Evolutionary conservation across 2,888 invertebrate species (phyloP).

Genomic region (Acleris cristana): DNA sequence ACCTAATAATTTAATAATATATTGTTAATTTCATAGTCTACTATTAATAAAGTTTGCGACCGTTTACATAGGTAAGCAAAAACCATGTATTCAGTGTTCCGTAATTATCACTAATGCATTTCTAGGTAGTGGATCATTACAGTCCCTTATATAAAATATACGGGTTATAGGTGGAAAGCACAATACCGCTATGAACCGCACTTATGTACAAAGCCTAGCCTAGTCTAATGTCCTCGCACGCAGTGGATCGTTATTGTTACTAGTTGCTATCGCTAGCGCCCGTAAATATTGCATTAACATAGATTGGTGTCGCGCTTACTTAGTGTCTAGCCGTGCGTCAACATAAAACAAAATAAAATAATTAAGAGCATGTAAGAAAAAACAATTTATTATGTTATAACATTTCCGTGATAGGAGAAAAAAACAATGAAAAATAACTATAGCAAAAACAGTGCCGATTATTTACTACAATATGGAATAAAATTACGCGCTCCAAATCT

Average conservation of each 20-base stretch:
- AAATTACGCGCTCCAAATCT: slow-evolving; percentile 39
- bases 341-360: slow-evolving; percentile 55
- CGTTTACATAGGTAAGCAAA: slow-evolving; percentile 34
- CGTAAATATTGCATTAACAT: slow-evolving; percentile 45
- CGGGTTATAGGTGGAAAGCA: slow-evolving; percentile 54
- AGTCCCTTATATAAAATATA: slow-evolving; percentile 47
- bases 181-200: slow-evolving; percentile 54
- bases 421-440: slow-evolving; percentile 72
- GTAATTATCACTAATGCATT: slow-evolving; percentile 48
- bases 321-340: slow-evolving; percentile 35
- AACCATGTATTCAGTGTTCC: slow-evolving; percentile 46
- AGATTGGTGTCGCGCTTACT: slow-evolving; percentile 44
- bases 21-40: slow-evolving; percentile 23
- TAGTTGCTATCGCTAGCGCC: not conserved
- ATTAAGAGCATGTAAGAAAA: slow-evolving; percentile 67
- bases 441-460: slow-evolving; percentile 80
- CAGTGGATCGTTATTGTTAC: slow-evolving; percentile 39
- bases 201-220: slow-evolving; percentile 63
- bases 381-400: slow-evolving; percentile 77
- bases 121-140: slow-evolving; percentile 49
- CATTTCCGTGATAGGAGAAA: slow-evolving; percentile 66
- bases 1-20: slow-evolving; percentile 23
- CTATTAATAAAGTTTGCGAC: slow-evolving; percentile 17
- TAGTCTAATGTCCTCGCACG: slow-evolving; percentile 44
- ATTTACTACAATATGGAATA: slow-evolving; percentile 60